Evolutionary conservation across 2,888 invertebrate species (phyloP), one percentile per base, ranked within the genome.

Genomic region (Autographa gamma): DNA sequence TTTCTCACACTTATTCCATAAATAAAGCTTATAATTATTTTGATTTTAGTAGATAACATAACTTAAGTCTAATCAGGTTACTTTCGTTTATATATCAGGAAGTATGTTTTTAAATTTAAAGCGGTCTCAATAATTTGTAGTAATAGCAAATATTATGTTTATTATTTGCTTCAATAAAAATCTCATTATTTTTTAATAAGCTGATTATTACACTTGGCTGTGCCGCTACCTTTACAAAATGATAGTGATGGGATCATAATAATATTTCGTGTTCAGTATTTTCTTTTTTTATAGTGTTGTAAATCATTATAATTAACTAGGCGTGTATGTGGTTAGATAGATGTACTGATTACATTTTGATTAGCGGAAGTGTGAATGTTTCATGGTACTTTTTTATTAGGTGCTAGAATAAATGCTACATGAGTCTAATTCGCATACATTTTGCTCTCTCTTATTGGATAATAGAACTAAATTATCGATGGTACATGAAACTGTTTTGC

Each of bases 311-410:
- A 71, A 68, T 71, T 68, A 80, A 77, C 71, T 8, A 63, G 66
- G 66, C 58, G 34, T n/a, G 59, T 54, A 32, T 64, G 52, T 25
- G 52, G 58, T 80, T 64, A 41, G 64, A 76, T 71, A 63, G 71
- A 77, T 71, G 76, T 71, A 76, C 14, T 61, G 63, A 80, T 75
- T 79, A 48, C 71, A 56, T 48, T 41, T 76, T 76, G 65, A 71
- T 80, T 63, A 76, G 71, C 68, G 80, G 72, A 80, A 76, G 63
- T 80, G 68, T 68, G 48, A 68, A 80, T 80, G 19, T 76, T 71
- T 61, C 77, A 80, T 60, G 72, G 63, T 80, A 59, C 63, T 63
- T 52, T 79, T 75, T 76, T 65, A 65, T 63, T 61, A 59, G 25
- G 0, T 59, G 67, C 32, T 71, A 54, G 71, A 76, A 71, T 31